Conservation (phyloP, 1,140 invertebrate genomes). For the Dysdera silvatica region DNA sequence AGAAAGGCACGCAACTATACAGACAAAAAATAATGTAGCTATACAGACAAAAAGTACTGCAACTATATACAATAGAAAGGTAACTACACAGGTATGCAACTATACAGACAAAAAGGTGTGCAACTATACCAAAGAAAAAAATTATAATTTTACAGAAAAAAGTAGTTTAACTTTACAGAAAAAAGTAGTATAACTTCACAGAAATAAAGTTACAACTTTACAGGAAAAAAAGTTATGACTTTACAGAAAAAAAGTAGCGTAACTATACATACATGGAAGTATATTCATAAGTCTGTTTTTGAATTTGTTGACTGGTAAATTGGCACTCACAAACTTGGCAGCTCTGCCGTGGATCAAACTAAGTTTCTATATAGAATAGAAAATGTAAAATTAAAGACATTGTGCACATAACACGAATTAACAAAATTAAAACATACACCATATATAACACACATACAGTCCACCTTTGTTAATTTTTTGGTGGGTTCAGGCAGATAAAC, state of each 20-base stretch:
- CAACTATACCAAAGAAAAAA: neutral
- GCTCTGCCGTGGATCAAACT: slow-evolving; percentile 56
- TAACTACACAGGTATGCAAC: too few species aligned
- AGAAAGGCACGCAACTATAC: too few species aligned
- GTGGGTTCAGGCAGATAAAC: too few species aligned
- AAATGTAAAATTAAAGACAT: slow-evolving; percentile 4
- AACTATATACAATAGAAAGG: too few species aligned
- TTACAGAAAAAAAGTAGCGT: too few species aligned
- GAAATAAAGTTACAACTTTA: neutral
- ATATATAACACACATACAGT: neutral
- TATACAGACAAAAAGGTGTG: too few species aligned
- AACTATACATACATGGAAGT: slow-evolving; percentile 66
- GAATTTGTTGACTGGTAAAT: slow-evolving; percentile 91
- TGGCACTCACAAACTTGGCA: slow-evolving; percentile 88
- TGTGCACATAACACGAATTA: neutral
- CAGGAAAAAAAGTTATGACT: neutral
- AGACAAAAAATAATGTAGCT: too few species aligned
- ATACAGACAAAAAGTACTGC: too few species aligned
- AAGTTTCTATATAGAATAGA: slow-evolving; percentile 63
- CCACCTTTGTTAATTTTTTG: too few species aligned
- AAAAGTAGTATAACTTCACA: neutral
- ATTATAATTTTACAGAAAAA: neutral
- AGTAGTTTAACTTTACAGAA: neutral
- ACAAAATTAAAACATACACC: neutral
- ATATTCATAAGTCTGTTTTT: slow-evolving; percentile 97